A percentile compares a stretch with the other conserved stretches of the same genome.
Evolutionary conservation across 2,797 vertebrate species (phyloP).

Genomic region (Rhodeus uyekii): DNA sequence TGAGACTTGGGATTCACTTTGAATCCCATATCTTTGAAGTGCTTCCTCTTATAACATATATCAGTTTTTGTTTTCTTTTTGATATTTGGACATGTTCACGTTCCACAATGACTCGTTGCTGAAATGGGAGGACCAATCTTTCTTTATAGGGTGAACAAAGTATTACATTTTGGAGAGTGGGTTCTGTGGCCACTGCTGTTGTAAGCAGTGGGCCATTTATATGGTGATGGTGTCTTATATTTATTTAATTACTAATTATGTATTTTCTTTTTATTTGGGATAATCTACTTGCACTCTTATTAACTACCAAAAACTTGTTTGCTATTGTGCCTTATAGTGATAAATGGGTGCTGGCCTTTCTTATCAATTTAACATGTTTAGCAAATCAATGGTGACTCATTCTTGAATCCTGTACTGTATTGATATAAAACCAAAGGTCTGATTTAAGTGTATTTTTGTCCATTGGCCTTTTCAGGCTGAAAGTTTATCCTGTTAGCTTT

Average conservation of each 20-base stretch:
- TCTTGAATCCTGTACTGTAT: slow-evolving; percentile 55
- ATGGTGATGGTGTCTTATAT: slow-evolving; percentile 72
- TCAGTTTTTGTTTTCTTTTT: slow-evolving; percentile 13
- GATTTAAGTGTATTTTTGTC: slow-evolving; percentile 35
- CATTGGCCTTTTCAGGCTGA: slow-evolving; percentile 14
- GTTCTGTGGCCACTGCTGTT: slow-evolving; percentile 73
- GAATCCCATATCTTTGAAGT: slow-evolving; percentile 26
- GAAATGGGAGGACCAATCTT: slow-evolving; percentile 32
- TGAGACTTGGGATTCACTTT: slow-evolving; percentile 45
- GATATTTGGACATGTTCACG: slow-evolving; percentile 37
- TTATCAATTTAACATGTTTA: slow-evolving; percentile 46
- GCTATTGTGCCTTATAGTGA: slow-evolving; percentile 28
- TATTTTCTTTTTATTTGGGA: slow-evolving; percentile 47
- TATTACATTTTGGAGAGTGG: slow-evolving; percentile 43
- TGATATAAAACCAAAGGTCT: slow-evolving; percentile 21
- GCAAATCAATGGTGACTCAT: slow-evolving; percentile 44
- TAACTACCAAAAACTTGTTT: slow-evolving; percentile 36
- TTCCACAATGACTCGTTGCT: slow-evolving; percentile 42
- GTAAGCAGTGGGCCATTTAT: slow-evolving; percentile 68
- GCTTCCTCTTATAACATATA: background rate
- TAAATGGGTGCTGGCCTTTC: slow-evolving; percentile 41
- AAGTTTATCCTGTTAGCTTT: slow-evolving; percentile 29
- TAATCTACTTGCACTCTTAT: slow-evolving; percentile 34
- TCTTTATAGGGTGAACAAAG: slow-evolving; percentile 33
- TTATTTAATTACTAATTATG: slow-evolving; percentile 63